Evolutionary conservation across 2,113 vertebrate species (phyloP).

Genomic region (Ceyx melanurus): DNA sequence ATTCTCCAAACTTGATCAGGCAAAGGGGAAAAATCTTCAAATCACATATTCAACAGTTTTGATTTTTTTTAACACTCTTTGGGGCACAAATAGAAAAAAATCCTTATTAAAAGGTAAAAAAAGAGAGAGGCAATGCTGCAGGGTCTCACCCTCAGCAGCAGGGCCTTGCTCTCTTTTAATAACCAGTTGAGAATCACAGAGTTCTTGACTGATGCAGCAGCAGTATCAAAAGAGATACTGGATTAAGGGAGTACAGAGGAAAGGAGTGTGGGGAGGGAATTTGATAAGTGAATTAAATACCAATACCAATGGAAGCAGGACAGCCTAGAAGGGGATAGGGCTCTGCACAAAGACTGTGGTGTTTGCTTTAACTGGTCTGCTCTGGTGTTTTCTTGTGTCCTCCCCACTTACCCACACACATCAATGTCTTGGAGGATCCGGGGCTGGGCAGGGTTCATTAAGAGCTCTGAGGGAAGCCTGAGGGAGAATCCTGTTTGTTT

Average conservation of each 20-base stretch:
- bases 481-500: background rate
- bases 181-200: background rate
- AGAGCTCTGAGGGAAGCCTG: background rate
- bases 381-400: background rate
- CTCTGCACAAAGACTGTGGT: background rate
- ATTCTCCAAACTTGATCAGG: background rate
- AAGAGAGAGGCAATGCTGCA: background rate
- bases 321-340: background rate
- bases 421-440: background rate
- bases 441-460: background rate
- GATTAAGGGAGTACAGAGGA: background rate
- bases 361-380: background rate
- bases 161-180: fast-evolving
- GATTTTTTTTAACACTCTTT: background rate
- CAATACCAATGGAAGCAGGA: background rate
- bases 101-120: background rate
- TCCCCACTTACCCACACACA: background rate
- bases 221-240: background rate
- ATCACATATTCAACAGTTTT: background rate
- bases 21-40: background rate
- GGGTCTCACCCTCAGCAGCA: background rate
- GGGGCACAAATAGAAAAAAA: background rate
- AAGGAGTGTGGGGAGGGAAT: conserved; percentile 6
- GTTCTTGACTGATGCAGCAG: background rate
- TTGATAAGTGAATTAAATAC: background rate